Evolutionary conservation across 1,140 invertebrate genomes (phyloP).

Genomic region (Drosophila persimilis): DNA sequence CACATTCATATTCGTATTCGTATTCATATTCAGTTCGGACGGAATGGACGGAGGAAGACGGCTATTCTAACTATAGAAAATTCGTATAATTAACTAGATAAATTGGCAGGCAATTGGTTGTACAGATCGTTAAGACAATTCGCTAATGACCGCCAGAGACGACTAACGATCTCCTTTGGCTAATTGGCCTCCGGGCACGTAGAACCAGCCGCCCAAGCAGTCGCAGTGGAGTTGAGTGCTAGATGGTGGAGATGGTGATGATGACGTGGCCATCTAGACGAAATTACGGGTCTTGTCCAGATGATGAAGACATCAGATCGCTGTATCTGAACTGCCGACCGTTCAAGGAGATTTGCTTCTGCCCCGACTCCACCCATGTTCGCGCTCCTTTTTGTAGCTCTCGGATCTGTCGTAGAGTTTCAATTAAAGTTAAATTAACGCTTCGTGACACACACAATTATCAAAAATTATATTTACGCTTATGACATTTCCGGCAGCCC

Average conservation of each 20-base stretch:
- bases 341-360: background rate
- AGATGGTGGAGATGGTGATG: too few relatives aligned
- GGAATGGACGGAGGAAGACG: background rate
- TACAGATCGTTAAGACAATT: conserved; percentile 56
- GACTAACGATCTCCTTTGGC: conserved; percentile 46
- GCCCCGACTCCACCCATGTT: background rate
- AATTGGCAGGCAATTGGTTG: conserved; percentile 54
- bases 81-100: conserved; percentile 56
- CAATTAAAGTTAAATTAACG: conserved; percentile 80
- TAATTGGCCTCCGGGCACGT: conserved; percentile 38
- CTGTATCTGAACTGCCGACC: background rate
- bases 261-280: conserved; percentile 39
- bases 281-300: conserved; percentile 30
- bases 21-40: background rate
- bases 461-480: conserved; percentile 80
- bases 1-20: background rate
- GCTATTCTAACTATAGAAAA: conserved; percentile 48
- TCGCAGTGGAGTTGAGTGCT: too few relatives aligned
- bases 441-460: conserved; percentile 79
- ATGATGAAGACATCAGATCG: conserved; percentile 38
- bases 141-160: conserved; percentile 44
- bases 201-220: background rate
- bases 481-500: conserved; percentile 75
- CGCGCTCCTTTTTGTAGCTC: too few relatives aligned
- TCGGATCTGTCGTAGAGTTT: conserved; percentile 47